Percentiles rank a stretch among this genome's conserved stretches.
phyloP scores from a whole-genome alignment of 2,888 invertebrate species.

The Trissonchulus latispiculum region DNA sequence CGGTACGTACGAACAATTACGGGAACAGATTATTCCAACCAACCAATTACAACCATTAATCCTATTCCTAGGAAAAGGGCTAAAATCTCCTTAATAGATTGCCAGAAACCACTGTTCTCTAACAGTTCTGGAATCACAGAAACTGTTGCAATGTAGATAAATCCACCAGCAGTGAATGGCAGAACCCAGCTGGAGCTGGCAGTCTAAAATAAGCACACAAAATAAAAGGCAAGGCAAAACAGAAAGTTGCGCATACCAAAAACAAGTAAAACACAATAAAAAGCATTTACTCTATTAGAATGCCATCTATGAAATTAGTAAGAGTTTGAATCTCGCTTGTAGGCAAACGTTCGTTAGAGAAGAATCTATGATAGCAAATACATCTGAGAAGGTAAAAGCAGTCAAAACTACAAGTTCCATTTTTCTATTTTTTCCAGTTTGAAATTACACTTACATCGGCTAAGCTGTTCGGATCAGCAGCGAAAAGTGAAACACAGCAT shows the following conservation, averaged over 20 bases:
- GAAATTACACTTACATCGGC: conserved; percentile 30
- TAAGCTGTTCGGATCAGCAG: conserved; percentile 36
- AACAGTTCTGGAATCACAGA: conserved; percentile 95
- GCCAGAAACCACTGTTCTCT: conserved; percentile 55
- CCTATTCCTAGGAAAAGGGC: conserved; percentile 30
- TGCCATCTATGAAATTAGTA: no score
- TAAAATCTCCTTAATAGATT: conserved; percentile 36
- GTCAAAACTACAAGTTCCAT: no score
- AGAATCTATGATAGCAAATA: no score
- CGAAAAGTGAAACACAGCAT: conserved; percentile 37
- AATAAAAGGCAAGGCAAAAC: no score
- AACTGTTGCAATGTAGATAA: conserved; percentile 98
- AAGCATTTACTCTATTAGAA: no score
- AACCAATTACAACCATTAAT: conserved; percentile 16
- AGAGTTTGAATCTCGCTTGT: no score
- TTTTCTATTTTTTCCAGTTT: not conserved
- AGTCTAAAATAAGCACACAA: no score
- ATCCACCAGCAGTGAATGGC: conserved; percentile 69
- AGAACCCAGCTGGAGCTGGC: conserved; percentile 74
- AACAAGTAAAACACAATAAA: no score
- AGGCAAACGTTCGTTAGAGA: no score
- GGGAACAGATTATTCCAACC: conserved; percentile 19
- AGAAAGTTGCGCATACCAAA: no score
- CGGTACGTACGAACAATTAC: no score
- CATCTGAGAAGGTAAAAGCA: no score